A percentile compares a stretch with the other conserved stretches of the same genome.
Evolutionary conservation across 2,113 vertebrate genomes (phyloP).

Genomic region (Xyrauchen texanus): DNA sequence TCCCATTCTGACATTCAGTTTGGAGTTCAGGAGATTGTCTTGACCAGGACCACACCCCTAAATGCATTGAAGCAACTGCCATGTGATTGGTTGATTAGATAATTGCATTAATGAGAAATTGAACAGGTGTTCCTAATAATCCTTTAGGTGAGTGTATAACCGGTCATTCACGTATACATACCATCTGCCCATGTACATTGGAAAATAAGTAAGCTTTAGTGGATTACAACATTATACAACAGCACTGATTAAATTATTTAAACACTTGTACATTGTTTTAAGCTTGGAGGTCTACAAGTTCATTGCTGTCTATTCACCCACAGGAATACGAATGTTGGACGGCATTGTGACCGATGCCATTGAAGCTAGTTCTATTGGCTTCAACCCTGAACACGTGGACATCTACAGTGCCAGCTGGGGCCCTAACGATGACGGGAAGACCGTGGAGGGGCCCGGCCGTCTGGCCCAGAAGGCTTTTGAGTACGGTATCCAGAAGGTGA

Average conservation of each 20-base stretch:
- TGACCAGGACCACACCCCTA: too few relatives aligned
- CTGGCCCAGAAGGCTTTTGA: conserved; percentile 97
- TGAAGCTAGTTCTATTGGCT: conserved; percentile 97
- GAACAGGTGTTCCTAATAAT: too few relatives aligned
- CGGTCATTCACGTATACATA: neutral
- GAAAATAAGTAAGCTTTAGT: neutral
- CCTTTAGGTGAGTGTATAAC: too few relatives aligned
- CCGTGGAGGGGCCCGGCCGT: conserved; percentile 92
- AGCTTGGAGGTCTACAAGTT: too few relatives aligned
- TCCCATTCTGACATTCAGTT: too few relatives aligned
- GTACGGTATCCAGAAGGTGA: conserved; percentile 92
- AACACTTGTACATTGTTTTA: too few relatives aligned
- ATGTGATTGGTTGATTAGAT: too few relatives aligned
- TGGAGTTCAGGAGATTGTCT: too few relatives aligned
- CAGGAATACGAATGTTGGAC: conserved; percentile 96
- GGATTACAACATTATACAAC: neutral
- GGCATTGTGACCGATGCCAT: conserved; percentile 97
- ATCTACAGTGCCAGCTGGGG: conserved; percentile 99
- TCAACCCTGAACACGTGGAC: conserved; percentile 92
- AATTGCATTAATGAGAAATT: too few relatives aligned
- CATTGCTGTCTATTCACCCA: neutral
- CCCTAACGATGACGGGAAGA: conserved; percentile 96
- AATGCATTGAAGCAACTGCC: too few relatives aligned
- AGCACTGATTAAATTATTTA: neutral
- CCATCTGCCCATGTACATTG: conserved; percentile 4